A percentile compares a stretch with the other conserved stretches of the same genome.
Conservation (phyloP, 2,113 vertebrate genomes). For the Rutilus rutilus region DNA sequence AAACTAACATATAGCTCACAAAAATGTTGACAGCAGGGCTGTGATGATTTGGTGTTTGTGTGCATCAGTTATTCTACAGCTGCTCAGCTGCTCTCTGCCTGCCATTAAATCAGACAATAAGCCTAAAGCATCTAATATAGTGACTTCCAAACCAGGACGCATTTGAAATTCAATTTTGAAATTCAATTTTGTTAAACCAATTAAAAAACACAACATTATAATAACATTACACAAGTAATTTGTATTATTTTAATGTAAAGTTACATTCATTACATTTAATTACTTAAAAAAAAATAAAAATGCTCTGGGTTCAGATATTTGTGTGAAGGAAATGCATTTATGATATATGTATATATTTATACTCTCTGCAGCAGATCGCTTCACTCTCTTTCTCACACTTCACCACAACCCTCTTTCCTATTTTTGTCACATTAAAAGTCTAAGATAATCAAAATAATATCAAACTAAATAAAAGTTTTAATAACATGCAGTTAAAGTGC, state of each 20-base stretch:
- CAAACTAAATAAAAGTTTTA: too few species aligned
- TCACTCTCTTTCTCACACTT: too few species aligned
- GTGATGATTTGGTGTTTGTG: conserved; percentile 15
- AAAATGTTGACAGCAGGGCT: neutral
- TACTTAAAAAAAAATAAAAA: neutral
- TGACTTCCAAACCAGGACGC: neutral
- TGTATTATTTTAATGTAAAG: too few species aligned
- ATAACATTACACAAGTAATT: too few species aligned
- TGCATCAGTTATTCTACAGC: neutral
- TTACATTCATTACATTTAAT: too few species aligned
- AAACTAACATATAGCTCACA: conserved; percentile 6
- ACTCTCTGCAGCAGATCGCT: too few species aligned
- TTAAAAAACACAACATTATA: neutral
- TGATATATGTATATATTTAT: too few species aligned
- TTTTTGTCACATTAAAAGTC: too few species aligned
- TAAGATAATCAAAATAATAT: too few species aligned
- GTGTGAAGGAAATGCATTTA: too few species aligned
- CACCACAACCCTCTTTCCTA: too few species aligned
- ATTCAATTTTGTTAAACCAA: neutral
- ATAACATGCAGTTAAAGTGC: neutral
- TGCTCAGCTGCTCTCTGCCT: neutral
- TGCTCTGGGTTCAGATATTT: neutral
- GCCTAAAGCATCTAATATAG: neutral
- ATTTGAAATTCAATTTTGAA: neutral
- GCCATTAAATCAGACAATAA: neutral